A percentile compares a stretch with the other conserved stretches of the same genome.
phyloP scores from a whole-genome alignment of 2,113 vertebrate species.

The Chaetops frenatus region DNA sequence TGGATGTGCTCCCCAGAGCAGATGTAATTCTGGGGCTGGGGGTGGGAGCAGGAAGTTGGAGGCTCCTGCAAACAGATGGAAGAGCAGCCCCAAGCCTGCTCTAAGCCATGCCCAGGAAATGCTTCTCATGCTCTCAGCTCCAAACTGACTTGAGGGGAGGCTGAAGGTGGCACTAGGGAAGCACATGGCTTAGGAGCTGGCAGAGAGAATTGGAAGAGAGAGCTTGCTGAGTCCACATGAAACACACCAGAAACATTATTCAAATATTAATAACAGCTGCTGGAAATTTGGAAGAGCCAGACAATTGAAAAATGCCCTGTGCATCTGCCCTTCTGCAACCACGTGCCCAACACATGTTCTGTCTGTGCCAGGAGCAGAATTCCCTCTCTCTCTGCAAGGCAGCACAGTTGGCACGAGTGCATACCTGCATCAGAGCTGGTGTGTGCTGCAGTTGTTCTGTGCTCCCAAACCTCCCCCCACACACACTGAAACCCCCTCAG shows the following conservation, averaged over 20 bases:
- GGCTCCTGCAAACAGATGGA: background rate
- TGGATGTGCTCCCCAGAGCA: background rate
- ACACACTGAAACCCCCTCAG: background rate
- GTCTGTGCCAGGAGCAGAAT: background rate
- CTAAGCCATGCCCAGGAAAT: background rate
- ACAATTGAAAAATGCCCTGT: background rate
- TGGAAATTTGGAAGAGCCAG: background rate
- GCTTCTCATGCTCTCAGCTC: background rate
- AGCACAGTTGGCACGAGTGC: background rate
- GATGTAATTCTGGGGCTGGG: background rate
- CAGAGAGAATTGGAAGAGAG: background rate
- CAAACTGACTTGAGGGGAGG: background rate
- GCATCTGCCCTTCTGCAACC: background rate
- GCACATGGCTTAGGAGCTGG: background rate
- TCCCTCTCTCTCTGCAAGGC: background rate
- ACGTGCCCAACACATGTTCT: background rate
- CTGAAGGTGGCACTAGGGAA: background rate
- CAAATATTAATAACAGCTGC: constrained; percentile 28
- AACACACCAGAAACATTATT: background rate
- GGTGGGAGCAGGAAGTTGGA: background rate
- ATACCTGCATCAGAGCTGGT: background rate
- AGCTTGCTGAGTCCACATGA: background rate
- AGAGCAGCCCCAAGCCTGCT: background rate
- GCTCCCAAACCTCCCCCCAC: background rate
- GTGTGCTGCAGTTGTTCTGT: background rate